Base-by-base conservation (phyloP, 2,797 vertebrate genomes). In the Molossus molossus region DNA sequence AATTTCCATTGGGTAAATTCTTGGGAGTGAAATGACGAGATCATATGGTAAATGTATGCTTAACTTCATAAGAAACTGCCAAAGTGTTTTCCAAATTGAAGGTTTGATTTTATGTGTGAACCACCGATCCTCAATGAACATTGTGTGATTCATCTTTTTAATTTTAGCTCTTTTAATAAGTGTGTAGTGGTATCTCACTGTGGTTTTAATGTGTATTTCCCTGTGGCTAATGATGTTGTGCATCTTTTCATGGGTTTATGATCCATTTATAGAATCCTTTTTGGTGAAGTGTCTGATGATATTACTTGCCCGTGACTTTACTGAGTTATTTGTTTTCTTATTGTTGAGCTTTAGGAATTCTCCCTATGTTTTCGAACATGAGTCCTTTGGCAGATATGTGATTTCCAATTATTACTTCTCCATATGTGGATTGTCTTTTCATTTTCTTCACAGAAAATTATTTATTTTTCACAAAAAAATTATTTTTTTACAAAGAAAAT, bases 41-140 rank as follows among this genome's bases (percentile, higher is more conserved):
- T 64, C 23, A 73, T 5, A 81, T 79, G 23, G 21, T 27, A 90
- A 76, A 20, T 77, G 3, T 25, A 25, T 90, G 17, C 33, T 94
- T 45, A 90, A 72, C 62, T 64, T 96, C 50, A 33, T 33, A 62
- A 80, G 53, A 94, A 75, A 80, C 2, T 53, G n/a, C 21, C 40
- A 79, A 91, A 33, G 5, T 62, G 2, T 79, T 89, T 37, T 90
- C n/a, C 20, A 70, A 81, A 64, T 69, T 9, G 21, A 73, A 75
- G 15, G 17, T 10, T 29, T 37, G 12, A 48, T 73, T 80, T 95
- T 70, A 60, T 60, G 62, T 65, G 84, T 13, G 15, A 5, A 64
- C 27, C 6, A 48, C 18, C n/a, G 69, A 18, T 62, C 6, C 45
- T 87, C 14, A 40, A 3, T 33, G 70, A 79, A 33, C 10, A 53